A percentile compares a stretch with the other conserved stretches of the same genome.
Conservation (phyloP, 1,140 invertebrate species). For the Diachasma alloeum region DNA sequence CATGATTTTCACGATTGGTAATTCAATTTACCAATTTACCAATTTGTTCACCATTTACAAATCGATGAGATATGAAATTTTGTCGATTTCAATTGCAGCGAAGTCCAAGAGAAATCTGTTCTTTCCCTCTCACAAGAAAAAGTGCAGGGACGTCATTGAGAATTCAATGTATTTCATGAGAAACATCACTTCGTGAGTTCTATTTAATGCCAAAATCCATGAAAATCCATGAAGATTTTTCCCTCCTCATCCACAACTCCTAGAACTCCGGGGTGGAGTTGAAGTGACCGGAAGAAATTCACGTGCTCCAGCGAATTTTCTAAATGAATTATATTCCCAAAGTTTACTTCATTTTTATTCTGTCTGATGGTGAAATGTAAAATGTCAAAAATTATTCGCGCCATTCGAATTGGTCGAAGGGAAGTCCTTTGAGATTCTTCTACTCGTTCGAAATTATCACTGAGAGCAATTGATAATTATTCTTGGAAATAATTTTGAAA, state of each 20-base stretch:
- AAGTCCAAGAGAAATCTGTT: neutral
- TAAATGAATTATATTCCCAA: neutral
- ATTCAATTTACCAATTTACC: no score
- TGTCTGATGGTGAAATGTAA: neutral
- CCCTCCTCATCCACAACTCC: neutral
- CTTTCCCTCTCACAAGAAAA: neutral
- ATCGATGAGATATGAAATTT: no score
- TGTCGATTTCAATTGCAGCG: neutral
- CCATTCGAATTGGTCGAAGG: no score
- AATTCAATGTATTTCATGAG: slow-evolving; percentile 1
- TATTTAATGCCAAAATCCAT: neutral
- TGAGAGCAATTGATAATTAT: no score
- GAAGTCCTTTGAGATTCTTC: no score
- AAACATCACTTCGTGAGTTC: neutral
- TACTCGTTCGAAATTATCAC: no score
- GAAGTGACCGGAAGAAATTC: neutral
- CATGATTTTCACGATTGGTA: no score
- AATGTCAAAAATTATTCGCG: neutral
- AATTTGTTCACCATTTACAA: no score
- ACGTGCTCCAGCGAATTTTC: neutral
- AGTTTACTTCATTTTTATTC: neutral
- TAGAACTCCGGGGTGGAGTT: neutral
- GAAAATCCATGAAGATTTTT: slow-evolving; percentile 18
- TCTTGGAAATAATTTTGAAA: no score
- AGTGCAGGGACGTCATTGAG: neutral